A percentile compares a stretch with the other conserved stretches of the same genome.
Evolutionary conservation across 2,797 vertebrate genomes (phyloP).

Genomic region (Phyllotis vaccarum): DNA sequence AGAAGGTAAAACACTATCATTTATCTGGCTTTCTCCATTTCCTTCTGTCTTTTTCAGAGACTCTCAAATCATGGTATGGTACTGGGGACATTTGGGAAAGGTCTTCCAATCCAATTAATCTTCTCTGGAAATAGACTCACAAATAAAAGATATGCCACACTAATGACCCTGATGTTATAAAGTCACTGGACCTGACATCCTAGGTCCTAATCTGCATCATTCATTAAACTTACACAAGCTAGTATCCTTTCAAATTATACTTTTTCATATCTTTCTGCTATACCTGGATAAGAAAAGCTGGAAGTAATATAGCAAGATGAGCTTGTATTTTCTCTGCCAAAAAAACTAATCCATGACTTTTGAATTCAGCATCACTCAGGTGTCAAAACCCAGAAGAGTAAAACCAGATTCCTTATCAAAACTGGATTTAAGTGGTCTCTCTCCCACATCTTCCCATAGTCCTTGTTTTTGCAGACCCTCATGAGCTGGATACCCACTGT

Average conservation of each 20-base stretch:
- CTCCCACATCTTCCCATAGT: neutral
- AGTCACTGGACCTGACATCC: too few relatives aligned
- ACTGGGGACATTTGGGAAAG: neutral
- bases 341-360: neutral
- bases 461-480: neutral
- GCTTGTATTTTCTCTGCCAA: neutral
- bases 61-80: neutral
- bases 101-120: neutral
- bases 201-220: neutral
- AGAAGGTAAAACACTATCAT: neutral
- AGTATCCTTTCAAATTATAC: neutral
- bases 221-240: neutral
- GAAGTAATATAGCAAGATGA: too few relatives aligned
- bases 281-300: neutral
- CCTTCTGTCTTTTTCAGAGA: neutral
- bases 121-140: neutral
- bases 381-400: neutral
- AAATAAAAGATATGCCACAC: neutral
- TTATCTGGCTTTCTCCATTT: neutral
- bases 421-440: too few relatives aligned
- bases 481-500: neutral
- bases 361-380: neutral
- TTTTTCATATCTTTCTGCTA: neutral
- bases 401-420: neutral
- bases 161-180: neutral